These are phyloP conservation scores for Gadus chalcogrammus DNA, from an alignment of 2,113 vertebrate genomes.

Conservation along the genomic window DNA sequence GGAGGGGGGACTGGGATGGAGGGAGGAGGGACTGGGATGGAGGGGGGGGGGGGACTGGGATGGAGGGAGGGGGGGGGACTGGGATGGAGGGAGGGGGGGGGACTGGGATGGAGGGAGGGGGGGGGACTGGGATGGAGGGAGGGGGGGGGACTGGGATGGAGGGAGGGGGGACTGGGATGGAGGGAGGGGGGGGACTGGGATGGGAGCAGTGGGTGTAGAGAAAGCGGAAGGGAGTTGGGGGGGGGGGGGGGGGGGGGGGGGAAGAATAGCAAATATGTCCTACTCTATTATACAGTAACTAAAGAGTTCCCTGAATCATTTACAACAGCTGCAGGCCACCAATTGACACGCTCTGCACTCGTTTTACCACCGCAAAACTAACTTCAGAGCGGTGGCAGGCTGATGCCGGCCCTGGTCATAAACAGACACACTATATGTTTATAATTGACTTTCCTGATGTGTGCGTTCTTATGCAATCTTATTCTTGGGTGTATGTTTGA, in stretches of 20 bases:
- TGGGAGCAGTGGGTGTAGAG: not conserved
- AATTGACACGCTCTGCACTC: not conserved
- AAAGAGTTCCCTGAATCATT: not conserved
- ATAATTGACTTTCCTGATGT: not conserved
- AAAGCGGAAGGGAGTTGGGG: not conserved
- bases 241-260: not conserved
- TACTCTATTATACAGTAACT: constrained; percentile 8
- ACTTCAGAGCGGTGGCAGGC: too few relatives aligned
- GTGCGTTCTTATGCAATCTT: too few relatives aligned
- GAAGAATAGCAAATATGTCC: constrained; percentile 27
- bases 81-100: not conserved
- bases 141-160: too few relatives aligned
- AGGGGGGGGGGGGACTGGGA: too few relatives aligned
- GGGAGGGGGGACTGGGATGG: too few relatives aligned
- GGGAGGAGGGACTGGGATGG: not conserved
- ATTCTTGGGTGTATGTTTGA: too few relatives aligned
- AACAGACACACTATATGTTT: not conserved
- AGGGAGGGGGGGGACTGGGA: too few relatives aligned
- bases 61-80: too few relatives aligned
- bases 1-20: not conserved
- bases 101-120: too few relatives aligned
- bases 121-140: too few relatives aligned
- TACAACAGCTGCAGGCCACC: not conserved
- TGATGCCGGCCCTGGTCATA: not conserved
- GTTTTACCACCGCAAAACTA: not conserved